A percentile compares a stretch with the other conserved stretches of the same genome.
phyloP scores from a whole-genome alignment of 2,888 invertebrate species.

The Platycheirus albimanus region DNA sequence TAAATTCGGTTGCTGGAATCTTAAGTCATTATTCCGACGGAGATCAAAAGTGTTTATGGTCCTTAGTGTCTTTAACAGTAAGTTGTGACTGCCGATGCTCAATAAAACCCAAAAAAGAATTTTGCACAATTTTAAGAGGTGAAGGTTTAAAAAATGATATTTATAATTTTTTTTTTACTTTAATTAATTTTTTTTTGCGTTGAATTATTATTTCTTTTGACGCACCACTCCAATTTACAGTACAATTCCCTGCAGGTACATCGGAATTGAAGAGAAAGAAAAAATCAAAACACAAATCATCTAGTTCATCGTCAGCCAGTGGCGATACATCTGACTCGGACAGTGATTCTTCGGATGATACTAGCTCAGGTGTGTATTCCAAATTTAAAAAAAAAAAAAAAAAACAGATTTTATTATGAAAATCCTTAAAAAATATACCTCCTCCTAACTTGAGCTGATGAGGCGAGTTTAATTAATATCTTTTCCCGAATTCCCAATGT shows the following conservation, averaged over 20 bases:
- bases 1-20: too few relatives aligned
- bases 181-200: neutral
- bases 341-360: constrained; percentile 44
- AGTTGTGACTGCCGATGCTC: too few relatives aligned
- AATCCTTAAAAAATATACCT: too few relatives aligned
- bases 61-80: too few relatives aligned
- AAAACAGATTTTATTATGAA: neutral
- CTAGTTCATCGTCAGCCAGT: constrained; percentile 55
- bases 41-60: too few relatives aligned
- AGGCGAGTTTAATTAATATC: too few relatives aligned
- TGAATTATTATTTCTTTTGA: neutral
- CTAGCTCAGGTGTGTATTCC: constrained; percentile 64
- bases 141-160: too few relatives aligned
- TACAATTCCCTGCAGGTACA: constrained; percentile 56
- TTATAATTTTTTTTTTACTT: too few relatives aligned
- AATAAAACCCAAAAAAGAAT: too few relatives aligned
- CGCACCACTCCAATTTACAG: constrained; percentile 48
- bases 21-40: too few relatives aligned
- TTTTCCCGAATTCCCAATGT: constrained; percentile 17
- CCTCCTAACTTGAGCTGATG: too few relatives aligned
- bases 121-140: too few relatives aligned
- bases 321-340: constrained; percentile 49
- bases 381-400: neutral
- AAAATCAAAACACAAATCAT: constrained; percentile 62
- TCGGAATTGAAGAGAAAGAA: constrained; percentile 71